Base-by-base conservation (phyloP, 2,888 invertebrate genomes). In the Watsonalla cultraria region DNA sequence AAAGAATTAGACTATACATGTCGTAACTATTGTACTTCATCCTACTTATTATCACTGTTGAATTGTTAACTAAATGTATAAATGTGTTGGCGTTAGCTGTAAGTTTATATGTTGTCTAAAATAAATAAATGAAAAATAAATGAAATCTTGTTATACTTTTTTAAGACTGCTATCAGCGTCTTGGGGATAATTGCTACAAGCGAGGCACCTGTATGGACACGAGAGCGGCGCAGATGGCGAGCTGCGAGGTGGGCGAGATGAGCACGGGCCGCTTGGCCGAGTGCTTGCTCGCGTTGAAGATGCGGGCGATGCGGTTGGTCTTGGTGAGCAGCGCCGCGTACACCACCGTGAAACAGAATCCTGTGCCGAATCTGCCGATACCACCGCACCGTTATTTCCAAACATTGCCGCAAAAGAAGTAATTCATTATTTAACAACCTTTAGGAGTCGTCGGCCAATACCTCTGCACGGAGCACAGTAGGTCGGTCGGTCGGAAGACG, bases 281-380 rank as follows among this genome's bases (percentile, higher is more conserved):
- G 73, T 96, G 96, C 79, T 98, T 98, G 74, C 98, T 96, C n/a
- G 98, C 98, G 80, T 98, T 97, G 87, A 99, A 96, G 78, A 99
- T 99, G 50, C 99, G 92, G 0, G 98, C 96, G 61, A 99, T 99
- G 52, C 99, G 92, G 89, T 99, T 99, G 9, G 99, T 99, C 92
- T 99, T 99, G 51, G 99, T 99, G 53, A 99, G 92, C 35, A 99
- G 92, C 0, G 99, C 98, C 0, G 98, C 98, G 89, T 99, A 99
- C 46, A 99, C 98, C 49, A 99, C 96, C 0, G 98, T 97, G 90
- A 99, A 99, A 76, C 98, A 97, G 81, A 99, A 96, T 5, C 98
- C 98, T 0, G 98, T 96, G n/a, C 95, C 94, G 69, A 96, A 96
- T 77, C 96, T 96, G 72, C 0, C 9, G 11, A 48, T 45, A 15